Conservation (phyloP, 37 sponge, comb jelly and placozoan species). For the Dysidea cf. avara region DNA sequence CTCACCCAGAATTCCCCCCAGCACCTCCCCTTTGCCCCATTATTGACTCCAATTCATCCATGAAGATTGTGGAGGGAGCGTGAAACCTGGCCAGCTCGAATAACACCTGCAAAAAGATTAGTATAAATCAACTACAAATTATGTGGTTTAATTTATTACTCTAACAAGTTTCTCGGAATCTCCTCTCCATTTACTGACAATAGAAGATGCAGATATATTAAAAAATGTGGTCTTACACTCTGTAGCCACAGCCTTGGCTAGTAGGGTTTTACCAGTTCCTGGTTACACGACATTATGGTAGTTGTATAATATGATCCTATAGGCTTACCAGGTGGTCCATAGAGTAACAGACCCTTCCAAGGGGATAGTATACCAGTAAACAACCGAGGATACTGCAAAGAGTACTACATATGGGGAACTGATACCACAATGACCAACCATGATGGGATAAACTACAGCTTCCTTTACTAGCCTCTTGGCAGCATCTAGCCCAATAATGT, state of each 20-base stretch:
- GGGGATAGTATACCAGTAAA: constrained; percentile 98
- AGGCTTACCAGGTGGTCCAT: constrained; percentile 98
- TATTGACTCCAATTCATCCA: constrained; percentile 98
- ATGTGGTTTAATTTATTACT: constrained; percentile 19
- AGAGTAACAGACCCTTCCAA: constrained; percentile 98
- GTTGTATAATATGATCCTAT: too few species aligned
- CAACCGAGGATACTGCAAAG: constrained; percentile 87
- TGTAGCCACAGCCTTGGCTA: constrained; percentile 99
- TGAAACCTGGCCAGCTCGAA: constrained; percentile 98
- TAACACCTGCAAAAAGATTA: constrained; percentile 59
- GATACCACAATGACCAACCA: constrained; percentile 43
- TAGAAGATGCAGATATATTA: constrained; percentile 97
- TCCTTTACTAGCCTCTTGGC: constrained; percentile 95
- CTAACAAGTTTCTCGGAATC: constrained; percentile 98
- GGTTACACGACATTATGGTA: not conserved
- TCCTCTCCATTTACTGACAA: constrained; percentile 99
- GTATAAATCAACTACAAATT: not conserved
- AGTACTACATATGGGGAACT: not conserved
- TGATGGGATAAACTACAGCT: constrained; percentile 98
- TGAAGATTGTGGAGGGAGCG: constrained; percentile 98
- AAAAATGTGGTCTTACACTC: constrained; percentile 99
- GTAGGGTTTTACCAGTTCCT: constrained; percentile 98
- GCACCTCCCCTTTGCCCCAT: constrained; percentile 86
- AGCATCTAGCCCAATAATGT: constrained; percentile 90
- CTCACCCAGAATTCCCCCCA: constrained; percentile 64